Evolutionary conservation across 2,113 vertebrate species (phyloP).

Genomic region (Amblyornis subalaris): DNA sequence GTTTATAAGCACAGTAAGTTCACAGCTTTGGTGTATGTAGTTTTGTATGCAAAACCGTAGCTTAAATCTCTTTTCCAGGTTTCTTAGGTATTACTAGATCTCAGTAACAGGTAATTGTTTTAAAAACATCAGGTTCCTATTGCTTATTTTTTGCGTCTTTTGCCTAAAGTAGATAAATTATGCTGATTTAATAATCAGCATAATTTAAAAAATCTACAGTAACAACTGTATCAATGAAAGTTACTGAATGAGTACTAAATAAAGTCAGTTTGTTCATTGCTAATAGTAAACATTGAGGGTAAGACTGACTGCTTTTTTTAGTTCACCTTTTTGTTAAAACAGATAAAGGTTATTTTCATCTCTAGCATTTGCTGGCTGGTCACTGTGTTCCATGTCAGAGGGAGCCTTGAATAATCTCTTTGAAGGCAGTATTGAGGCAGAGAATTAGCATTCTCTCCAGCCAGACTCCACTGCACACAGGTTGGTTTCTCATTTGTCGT

Average conservation of each 20-base stretch:
- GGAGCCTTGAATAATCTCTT: slow-evolving; percentile 69
- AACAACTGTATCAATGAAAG: neutral
- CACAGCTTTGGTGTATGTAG: neutral
- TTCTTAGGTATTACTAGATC: neutral
- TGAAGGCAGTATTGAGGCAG: slow-evolving; percentile 62
- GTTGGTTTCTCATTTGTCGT: slow-evolving; percentile 59
- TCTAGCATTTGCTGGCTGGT: slow-evolving; percentile 65
- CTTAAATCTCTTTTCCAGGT: neutral
- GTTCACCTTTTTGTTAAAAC: slow-evolving; percentile 57
- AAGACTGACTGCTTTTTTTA: slow-evolving; percentile 48
- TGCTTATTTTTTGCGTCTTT: neutral
- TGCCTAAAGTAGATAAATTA: neutral
- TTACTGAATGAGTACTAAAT: neutral
- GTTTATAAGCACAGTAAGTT: neutral
- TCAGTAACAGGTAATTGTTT: neutral
- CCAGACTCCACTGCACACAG: slow-evolving; percentile 48
- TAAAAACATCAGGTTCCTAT: neutral
- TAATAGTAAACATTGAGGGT: slow-evolving; percentile 52
- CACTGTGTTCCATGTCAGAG: slow-evolving; percentile 69
- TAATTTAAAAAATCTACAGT: neutral
- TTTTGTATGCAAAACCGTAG: neutral
- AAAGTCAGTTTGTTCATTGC: slow-evolving; percentile 3
- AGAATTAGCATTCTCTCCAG: slow-evolving; percentile 69
- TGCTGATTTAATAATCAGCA: neutral
- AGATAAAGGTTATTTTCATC: slow-evolving; percentile 73